A percentile compares a stretch with the other conserved stretches of the same genome.
phyloP scores from a whole-genome alignment of 2,888 invertebrate genomes.

The Drosophila suboccidentalis region DNA sequence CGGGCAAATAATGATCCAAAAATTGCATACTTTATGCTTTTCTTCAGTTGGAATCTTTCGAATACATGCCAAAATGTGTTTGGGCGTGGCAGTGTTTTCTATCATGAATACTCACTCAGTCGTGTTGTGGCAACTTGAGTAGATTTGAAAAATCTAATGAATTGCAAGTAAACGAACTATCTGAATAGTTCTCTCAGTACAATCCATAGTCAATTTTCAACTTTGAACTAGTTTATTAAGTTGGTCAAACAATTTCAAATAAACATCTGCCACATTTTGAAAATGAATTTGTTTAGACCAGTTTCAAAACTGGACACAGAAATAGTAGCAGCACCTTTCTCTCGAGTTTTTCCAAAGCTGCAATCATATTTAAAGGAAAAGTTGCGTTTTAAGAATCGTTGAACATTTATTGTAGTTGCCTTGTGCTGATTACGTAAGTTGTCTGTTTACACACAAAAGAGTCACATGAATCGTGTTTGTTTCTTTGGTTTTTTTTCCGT shows the following conservation, averaged over 20 bases:
- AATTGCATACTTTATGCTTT: slow-evolving; percentile 44
- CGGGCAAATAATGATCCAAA: slow-evolving; percentile 56
- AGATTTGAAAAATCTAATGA: slow-evolving; percentile 15
- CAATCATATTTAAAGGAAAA: slow-evolving; percentile 14
- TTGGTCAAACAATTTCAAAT: slow-evolving; percentile 28
- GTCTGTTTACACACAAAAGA: slow-evolving; percentile 72
- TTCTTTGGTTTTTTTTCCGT: slow-evolving; percentile 54
- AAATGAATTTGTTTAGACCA: slow-evolving; percentile 8
- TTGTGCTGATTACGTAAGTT: slow-evolving; percentile 45
- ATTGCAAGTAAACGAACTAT: slow-evolving; percentile 10
- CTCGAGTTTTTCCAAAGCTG: slow-evolving; percentile 11
- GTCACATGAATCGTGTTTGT: slow-evolving; percentile 44
- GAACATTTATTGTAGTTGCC: slow-evolving; percentile 53
- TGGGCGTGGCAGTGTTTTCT: slow-evolving; percentile 56
- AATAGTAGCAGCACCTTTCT: slow-evolving; percentile 27
- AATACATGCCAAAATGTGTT: slow-evolving; percentile 42
- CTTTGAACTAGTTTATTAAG: slow-evolving; percentile 9
- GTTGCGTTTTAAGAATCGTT: slow-evolving; percentile 25
- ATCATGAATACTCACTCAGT: slow-evolving; percentile 38
- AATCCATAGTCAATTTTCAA: slow-evolving; percentile 8
- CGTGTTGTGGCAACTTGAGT: slow-evolving; percentile 36
- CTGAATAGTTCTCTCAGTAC: background rate
- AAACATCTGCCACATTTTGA: slow-evolving; percentile 55
- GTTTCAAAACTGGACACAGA: slow-evolving; percentile 9
- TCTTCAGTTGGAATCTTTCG: slow-evolving; percentile 38